Evolutionary conservation across 2,113 vertebrate species (phyloP).

Genomic region (Herpetotheres cachinnans): DNA sequence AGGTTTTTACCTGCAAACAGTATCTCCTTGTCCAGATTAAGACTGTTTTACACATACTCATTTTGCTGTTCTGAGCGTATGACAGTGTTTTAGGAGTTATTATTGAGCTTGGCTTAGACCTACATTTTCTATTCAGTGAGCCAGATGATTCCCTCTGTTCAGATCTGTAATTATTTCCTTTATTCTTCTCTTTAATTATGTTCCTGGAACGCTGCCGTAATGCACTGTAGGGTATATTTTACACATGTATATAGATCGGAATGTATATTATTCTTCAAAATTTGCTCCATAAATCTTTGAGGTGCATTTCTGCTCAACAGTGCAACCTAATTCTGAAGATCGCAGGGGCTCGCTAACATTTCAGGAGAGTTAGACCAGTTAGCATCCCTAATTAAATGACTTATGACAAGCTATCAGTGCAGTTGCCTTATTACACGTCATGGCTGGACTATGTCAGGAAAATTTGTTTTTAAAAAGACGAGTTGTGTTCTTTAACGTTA

Average conservation of each 20-base stretch:
- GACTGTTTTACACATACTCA: not conserved
- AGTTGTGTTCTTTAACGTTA: not conserved
- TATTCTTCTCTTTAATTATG: conserved; percentile 32
- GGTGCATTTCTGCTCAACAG: not conserved
- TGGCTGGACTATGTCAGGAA: not conserved
- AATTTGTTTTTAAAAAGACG: not conserved
- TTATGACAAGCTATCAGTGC: not conserved
- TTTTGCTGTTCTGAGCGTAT: not conserved
- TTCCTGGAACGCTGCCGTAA: not conserved
- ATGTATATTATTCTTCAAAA: not conserved
- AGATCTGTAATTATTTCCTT: conserved; percentile 36
- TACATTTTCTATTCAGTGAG: conserved; percentile 13
- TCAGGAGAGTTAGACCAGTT: not conserved
- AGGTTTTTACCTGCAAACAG: conserved; percentile 29
- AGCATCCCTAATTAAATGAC: not conserved
- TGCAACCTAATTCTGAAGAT: not conserved
- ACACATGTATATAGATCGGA: not conserved
- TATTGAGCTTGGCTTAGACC: conserved; percentile 4
- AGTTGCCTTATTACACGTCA: not conserved
- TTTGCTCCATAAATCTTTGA: not conserved
- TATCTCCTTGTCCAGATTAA: not conserved
- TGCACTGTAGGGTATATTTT: not conserved
- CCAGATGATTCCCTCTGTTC: conserved; percentile 13
- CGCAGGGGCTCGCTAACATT: not conserved
- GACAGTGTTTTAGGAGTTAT: not conserved